phyloP scores from a whole-genome alignment of 2,113 vertebrate species.

The Axis porcinus region DNA sequence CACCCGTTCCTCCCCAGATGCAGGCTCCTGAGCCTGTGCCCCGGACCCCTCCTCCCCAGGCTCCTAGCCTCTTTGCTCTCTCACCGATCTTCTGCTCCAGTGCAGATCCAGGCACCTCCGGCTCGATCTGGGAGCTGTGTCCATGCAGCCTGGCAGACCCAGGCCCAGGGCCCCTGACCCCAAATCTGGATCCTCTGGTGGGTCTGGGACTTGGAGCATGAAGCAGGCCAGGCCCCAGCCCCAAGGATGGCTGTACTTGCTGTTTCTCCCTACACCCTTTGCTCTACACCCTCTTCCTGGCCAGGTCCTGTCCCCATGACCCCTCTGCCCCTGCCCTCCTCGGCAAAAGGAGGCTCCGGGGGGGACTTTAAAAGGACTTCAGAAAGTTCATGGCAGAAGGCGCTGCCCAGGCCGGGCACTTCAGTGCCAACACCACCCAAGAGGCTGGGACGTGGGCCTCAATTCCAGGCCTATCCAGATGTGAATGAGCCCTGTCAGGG shows the following conservation, averaged over 20 bases:
- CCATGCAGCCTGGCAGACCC: background rate
- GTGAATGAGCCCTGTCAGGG: background rate
- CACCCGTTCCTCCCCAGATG: background rate
- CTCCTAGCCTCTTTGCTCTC: background rate
- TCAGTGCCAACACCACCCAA: constrained; percentile 26
- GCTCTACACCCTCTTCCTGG: background rate
- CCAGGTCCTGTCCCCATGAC: constrained; percentile 23
- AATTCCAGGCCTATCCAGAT: constrained; percentile 49
- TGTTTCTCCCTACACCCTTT: background rate
- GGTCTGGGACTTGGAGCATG: background rate
- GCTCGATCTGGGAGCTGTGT: background rate
- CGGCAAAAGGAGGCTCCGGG: constrained; percentile 29
- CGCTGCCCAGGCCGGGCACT: background rate
- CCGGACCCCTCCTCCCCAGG: background rate
- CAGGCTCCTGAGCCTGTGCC: background rate
- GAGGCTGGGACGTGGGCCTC: constrained; percentile 58
- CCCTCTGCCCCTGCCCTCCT: constrained; percentile 29
- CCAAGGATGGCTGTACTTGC: background rate
- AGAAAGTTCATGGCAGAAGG: constrained; percentile 53
- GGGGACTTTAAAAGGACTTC: constrained; percentile 10
- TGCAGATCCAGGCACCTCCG: background rate
- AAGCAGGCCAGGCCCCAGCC: background rate
- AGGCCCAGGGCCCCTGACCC: background rate
- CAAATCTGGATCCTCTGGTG: background rate
- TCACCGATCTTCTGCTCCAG: background rate